Conservation (phyloP, 2,113 vertebrate species). For the Trematocara variabile region DNA sequence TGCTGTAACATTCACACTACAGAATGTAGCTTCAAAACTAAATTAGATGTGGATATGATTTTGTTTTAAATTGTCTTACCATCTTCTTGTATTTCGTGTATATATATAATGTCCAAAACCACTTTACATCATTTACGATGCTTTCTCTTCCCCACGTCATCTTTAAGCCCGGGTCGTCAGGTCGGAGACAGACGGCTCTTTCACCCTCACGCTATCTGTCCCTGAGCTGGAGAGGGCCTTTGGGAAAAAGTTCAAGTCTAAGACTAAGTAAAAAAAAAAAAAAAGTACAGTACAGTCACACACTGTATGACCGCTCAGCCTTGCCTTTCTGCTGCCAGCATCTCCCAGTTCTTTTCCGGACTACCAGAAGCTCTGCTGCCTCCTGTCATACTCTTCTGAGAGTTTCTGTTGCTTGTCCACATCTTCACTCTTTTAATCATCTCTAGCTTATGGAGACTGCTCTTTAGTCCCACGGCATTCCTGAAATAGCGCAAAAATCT, state of each 20-base stretch:
- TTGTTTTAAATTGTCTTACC: not conserved
- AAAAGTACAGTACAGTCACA: not conserved
- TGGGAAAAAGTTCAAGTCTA: constrained; percentile 78
- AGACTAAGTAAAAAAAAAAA: constrained; percentile 76
- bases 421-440: not conserved
- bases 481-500: not conserved
- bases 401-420: constrained; percentile 6
- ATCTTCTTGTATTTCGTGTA: not conserved
- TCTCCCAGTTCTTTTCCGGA: constrained; percentile 10
- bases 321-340: constrained; percentile 28
- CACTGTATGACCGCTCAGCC: not conserved
- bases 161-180: constrained; percentile 73
- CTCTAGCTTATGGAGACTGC: not conserved
- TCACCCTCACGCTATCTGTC: constrained; percentile 78
- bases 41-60: not conserved
- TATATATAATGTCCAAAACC: not conserved
- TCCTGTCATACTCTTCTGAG: constrained; percentile 5
- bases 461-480: not conserved
- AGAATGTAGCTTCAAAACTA: not conserved
- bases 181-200: constrained; percentile 74
- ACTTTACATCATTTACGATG: not conserved
- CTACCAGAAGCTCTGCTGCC: not conserved
- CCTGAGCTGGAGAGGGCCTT: constrained; percentile 77
- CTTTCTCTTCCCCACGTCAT: constrained; percentile 36
- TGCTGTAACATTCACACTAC: not conserved